These are phyloP conservation scores for Neoaliturus tenellus DNA, from an alignment of 2,888 invertebrate species.

Conservation along the genomic window DNA sequence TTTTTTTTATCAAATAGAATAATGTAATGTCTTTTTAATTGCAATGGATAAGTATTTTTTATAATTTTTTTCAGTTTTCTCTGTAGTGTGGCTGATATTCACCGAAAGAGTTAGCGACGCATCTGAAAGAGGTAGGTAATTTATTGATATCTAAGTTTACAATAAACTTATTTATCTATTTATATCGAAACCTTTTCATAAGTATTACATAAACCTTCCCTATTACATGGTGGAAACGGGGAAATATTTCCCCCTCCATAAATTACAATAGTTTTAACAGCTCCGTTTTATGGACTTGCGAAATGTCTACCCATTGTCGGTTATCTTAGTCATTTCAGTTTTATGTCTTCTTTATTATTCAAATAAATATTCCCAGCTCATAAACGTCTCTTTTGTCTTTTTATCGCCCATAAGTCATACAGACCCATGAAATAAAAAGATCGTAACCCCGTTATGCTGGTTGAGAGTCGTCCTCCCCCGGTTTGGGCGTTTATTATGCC, in stretches of 20 bases:
- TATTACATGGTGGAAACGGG: too few relatives aligned
- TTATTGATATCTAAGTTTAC: too few relatives aligned
- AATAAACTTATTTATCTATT: too few relatives aligned
- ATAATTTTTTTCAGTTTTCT: too few relatives aligned
- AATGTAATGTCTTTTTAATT: too few relatives aligned
- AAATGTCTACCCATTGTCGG: constrained; percentile 44
- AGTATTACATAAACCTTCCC: too few relatives aligned
- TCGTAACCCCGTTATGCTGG: constrained; percentile 19
- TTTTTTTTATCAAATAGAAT: too few relatives aligned
- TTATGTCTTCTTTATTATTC: constrained; percentile 45
- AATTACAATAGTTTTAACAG: constrained; percentile 47
- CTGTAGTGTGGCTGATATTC: too few relatives aligned
- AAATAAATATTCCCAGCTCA: constrained; percentile 37
- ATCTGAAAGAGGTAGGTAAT: too few relatives aligned
- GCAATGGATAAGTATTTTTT: too few relatives aligned
- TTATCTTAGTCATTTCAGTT: constrained; percentile 41
- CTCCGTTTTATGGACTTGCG: constrained; percentile 44
- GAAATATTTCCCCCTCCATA: constrained; percentile 32
- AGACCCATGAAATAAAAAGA: constrained; percentile 12
- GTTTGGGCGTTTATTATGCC: neutral
- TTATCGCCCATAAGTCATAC: constrained; percentile 30
- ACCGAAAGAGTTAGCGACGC: too few relatives aligned
- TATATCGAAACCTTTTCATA: too few relatives aligned
- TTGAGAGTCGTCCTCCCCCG: neutral
- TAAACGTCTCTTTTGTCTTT: constrained; percentile 42